Evolutionary conservation across 2,113 vertebrate genomes (phyloP).

Genomic region (Peromyscus maniculatus): DNA sequence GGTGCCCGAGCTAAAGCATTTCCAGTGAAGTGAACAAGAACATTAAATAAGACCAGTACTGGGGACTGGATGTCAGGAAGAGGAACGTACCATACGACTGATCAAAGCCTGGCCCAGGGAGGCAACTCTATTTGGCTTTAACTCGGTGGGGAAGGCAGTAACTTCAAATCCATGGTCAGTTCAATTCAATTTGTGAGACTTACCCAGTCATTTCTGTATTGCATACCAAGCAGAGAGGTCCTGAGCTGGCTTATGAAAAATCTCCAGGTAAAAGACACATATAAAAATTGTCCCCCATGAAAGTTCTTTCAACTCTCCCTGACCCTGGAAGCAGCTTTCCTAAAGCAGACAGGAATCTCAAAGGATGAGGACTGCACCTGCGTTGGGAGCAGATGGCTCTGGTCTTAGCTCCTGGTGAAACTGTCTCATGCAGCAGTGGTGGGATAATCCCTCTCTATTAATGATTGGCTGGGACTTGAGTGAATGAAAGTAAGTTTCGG

Average conservation of each 20-base stretch:
- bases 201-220: constrained; percentile 67
- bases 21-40: constrained; percentile 80
- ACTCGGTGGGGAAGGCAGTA: constrained; percentile 74
- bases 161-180: constrained; percentile 81
- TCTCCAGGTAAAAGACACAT: constrained; percentile 63
- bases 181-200: constrained; percentile 77
- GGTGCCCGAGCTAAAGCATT: constrained; percentile 71
- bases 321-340: constrained; percentile 45
- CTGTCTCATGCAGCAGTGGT: not conserved
- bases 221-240: constrained; percentile 71
- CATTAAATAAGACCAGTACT: constrained; percentile 75
- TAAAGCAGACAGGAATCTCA: constrained; percentile 46
- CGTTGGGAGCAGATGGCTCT: not conserved
- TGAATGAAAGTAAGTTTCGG: not conserved
- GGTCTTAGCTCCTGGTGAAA: not conserved
- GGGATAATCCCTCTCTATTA: not conserved
- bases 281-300: constrained; percentile 40
- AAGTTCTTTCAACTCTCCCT: constrained; percentile 60
- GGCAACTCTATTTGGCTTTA: constrained; percentile 75
- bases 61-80: constrained; percentile 63
- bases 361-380: constrained; percentile 14
- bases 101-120: constrained; percentile 74
- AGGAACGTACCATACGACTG: constrained; percentile 49
- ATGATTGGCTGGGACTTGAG: not conserved
- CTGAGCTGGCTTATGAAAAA: constrained; percentile 69